A percentile compares a stretch with the other conserved stretches of the same genome.
Conservation (phyloP, 2,888 invertebrate genomes). For the Drosophila leonis region DNA sequence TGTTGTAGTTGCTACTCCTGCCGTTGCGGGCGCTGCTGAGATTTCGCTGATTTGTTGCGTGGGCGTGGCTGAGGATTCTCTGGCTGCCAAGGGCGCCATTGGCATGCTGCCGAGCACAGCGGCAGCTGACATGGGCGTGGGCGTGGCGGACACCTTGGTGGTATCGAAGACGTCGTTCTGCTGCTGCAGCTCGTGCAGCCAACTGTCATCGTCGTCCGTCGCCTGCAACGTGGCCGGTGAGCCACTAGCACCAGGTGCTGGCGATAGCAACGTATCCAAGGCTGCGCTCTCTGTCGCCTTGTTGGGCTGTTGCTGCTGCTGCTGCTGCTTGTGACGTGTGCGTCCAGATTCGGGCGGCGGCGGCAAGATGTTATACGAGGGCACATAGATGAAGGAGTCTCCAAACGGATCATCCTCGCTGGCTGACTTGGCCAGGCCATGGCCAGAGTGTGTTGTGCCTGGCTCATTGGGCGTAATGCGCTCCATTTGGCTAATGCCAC, state of each 20-base stretch:
- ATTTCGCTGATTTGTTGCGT: constrained; percentile 70
- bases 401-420: constrained; percentile 89
- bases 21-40: constrained; percentile 21
- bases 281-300: constrained; percentile 74
- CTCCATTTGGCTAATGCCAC: constrained; percentile 95
- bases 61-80: constrained; percentile 78
- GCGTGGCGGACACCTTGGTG: constrained; percentile 70
- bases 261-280: constrained; percentile 63
- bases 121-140: constrained; percentile 53
- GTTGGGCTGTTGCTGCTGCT: constrained; percentile 35
- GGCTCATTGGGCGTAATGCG: constrained; percentile 91
- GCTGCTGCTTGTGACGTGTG: constrained; percentile 82
- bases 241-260: constrained; percentile 48
- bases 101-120: constrained; percentile 57
- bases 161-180: constrained; percentile 84
- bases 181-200: constrained; percentile 82
- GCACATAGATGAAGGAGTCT: constrained; percentile 89
- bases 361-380: constrained; percentile 84
- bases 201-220: constrained; percentile 80
- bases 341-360: constrained; percentile 85
- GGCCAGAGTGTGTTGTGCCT: constrained; percentile 86
- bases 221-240: constrained; percentile 63
- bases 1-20: constrained; percentile 7
- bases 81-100: constrained; percentile 76
- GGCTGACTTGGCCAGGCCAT: constrained; percentile 82